phyloP scores from a whole-genome alignment of 2,888 invertebrate genomes.

The Arge pagana region DNA sequence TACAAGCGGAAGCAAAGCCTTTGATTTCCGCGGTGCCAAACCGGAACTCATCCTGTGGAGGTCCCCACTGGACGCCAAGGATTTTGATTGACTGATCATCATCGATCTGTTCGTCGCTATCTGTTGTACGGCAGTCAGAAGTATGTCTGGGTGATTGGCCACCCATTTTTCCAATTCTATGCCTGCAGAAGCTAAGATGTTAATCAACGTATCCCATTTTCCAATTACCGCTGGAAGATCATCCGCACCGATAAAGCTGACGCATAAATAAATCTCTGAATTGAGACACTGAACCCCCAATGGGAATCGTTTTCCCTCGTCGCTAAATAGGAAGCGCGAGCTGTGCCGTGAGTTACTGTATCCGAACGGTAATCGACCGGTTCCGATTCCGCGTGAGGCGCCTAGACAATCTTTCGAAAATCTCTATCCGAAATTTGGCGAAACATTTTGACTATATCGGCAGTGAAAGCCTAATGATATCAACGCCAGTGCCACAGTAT shows the following conservation, averaged over 20 bases:
- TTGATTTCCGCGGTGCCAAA: background rate
- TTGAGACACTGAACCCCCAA: background rate
- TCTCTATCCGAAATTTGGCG: too few species aligned
- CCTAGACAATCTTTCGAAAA: too few species aligned
- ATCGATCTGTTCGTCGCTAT: too few species aligned
- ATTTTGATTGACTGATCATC: constrained; percentile 12
- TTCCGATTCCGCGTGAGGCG: background rate
- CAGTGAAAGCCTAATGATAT: background rate
- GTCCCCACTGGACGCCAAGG: constrained; percentile 18
- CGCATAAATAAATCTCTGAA: background rate
- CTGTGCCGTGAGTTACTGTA: constrained; percentile 1
- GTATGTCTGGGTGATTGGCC: too few species aligned
- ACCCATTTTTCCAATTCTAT: too few species aligned
- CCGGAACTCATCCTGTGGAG: constrained; percentile 7
- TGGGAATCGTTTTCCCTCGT: background rate
- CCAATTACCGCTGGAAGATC: too few species aligned
- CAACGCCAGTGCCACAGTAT: background rate
- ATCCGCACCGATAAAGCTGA: too few species aligned
- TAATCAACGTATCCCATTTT: too few species aligned
- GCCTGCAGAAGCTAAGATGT: too few species aligned
- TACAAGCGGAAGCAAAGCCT: background rate
- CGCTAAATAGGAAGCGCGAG: constrained; percentile 7
- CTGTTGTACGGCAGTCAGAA: too few species aligned
- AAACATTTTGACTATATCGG: background rate
- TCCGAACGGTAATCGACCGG: background rate